Base-by-base conservation (phyloP, 64 coral and sea anemone genomes). In the Hydrozoanthus tunicans region DNA sequence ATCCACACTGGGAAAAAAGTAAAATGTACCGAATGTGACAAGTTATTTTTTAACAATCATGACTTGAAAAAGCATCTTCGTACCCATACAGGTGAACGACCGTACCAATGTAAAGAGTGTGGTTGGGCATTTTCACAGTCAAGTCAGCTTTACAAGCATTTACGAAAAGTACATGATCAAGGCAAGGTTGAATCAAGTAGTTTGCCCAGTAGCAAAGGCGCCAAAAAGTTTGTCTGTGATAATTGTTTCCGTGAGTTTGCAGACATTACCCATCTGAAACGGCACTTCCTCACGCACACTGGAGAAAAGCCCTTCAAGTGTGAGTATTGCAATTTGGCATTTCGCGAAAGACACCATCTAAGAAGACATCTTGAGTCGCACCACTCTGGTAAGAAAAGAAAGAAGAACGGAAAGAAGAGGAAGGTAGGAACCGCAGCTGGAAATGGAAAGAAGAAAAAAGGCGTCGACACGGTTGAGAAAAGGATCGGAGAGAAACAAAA, bases 31-130 rank as follows among this genome's bases (percentile, higher is more conserved):
- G 12, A 88, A 10, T 88, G 84, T 75, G 69, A 73, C 11, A 88
- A 88, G 26, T 6, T 72, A 9, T 88, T 88, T 75, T 43, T 73
- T 51, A 67, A 88, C 23, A 88, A 88, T 43, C 57, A 57, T 13
- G 84, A 88, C 57, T 14, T 88, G 69, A 88, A 88, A 59, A 88
- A 88, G 53, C 84, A 88, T 74, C 56, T 88, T 55, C 84, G 84
- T 43, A 88, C 24, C 4, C 84, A 88, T 23, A 88, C 84, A 32
- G 84, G 84, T 5, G 84, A 88, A 14, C 84, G 84, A 58, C 84
- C 84, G 12, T 88, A 61, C 84, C 60, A 73, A 14, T 88, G 84
- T 12, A 15, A 9, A 3, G 55, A 88, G 24, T 88, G 84, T 11
- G 12, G 12, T n/a, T 74, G 68, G 55, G 84, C 84, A 3, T 88